A percentile compares a stretch with the other conserved stretches of the same genome.
These are phyloP conservation scores for Oligia strigilis DNA, from an alignment of 2,888 invertebrate genomes.

Conservation along the genomic window DNA sequence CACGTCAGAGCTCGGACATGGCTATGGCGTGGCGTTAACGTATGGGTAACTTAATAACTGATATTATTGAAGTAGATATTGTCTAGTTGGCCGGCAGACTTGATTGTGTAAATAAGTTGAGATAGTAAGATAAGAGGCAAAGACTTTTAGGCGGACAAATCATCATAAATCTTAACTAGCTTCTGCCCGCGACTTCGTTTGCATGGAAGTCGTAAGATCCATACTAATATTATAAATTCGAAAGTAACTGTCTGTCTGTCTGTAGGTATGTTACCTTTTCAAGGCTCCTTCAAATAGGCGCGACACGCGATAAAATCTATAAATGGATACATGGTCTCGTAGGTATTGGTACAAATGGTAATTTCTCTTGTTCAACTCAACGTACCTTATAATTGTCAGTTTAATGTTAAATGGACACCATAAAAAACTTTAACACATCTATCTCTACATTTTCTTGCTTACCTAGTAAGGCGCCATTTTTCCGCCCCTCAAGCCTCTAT, in stretches of 20 bases:
- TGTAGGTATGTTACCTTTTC: too few relatives aligned
- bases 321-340: background rate
- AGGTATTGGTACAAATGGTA: background rate
- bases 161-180: background rate
- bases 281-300: too few relatives aligned
- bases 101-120: background rate
- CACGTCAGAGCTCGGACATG: constrained; percentile 4
- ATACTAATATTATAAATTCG: too few relatives aligned
- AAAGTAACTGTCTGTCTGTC: too few relatives aligned
- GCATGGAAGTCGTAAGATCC: background rate
- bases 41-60: constrained; percentile 20
- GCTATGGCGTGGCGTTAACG: background rate
- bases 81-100: background rate
- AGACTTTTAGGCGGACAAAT: background rate
- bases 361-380: background rate
- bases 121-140: background rate
- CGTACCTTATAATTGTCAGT: background rate
- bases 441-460: constrained; percentile 18
- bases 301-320: too few relatives aligned
- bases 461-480: constrained; percentile 26
- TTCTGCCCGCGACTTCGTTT: background rate
- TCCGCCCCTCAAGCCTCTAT: constrained; percentile 31
- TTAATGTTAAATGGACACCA: background rate
- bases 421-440: background rate
- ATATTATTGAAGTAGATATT: constrained; percentile 3